phyloP scores from a whole-genome alignment of 2,113 vertebrate genomes.

The Varanus komodoensis region DNA sequence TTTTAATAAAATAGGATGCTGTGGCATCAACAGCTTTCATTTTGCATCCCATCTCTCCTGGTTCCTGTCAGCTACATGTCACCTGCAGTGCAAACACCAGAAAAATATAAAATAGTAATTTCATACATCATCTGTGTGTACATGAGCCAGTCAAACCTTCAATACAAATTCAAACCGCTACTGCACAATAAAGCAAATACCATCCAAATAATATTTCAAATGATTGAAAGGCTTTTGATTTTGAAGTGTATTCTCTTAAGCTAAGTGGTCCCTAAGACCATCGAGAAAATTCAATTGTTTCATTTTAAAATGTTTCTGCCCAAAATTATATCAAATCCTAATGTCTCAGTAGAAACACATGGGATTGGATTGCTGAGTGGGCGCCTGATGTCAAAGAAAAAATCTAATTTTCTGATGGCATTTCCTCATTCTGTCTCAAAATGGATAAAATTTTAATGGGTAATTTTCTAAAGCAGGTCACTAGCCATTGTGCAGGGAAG shows the following conservation, averaged over 20 bases:
- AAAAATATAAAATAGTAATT: constrained; percentile 93
- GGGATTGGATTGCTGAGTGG: constrained; percentile 95
- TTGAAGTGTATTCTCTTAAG: constrained; percentile 99
- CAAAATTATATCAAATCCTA: constrained; percentile 99
- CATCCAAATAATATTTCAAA: constrained; percentile 96
- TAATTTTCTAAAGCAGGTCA: constrained; percentile 90
- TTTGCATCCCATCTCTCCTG: constrained; percentile 80
- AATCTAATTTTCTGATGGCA: constrained; percentile 99
- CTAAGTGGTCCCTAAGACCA: constrained; percentile 98
- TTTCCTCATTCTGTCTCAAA: constrained; percentile 95
- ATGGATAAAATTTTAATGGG: constrained; percentile 98
- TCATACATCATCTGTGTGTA: constrained; percentile 87
- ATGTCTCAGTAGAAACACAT: constrained; percentile 98
- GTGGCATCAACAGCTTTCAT: constrained; percentile 79
- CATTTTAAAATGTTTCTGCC: constrained; percentile 96
- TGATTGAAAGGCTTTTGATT: constrained; percentile 99
- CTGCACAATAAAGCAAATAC: constrained; percentile 86
- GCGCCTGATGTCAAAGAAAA: constrained; percentile 94
- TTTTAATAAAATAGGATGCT: constrained; percentile 81
- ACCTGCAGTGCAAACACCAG: constrained; percentile 84
- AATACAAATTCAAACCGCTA: constrained; percentile 89
- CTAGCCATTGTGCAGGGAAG: constrained; percentile 78
- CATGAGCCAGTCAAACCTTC: constrained; percentile 90
- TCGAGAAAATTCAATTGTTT: constrained; percentile 99
- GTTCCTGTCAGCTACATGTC: constrained; percentile 87